phyloP scores from a whole-genome alignment of 2,797 vertebrate species.

The Tolypeutes matacus region DNA sequence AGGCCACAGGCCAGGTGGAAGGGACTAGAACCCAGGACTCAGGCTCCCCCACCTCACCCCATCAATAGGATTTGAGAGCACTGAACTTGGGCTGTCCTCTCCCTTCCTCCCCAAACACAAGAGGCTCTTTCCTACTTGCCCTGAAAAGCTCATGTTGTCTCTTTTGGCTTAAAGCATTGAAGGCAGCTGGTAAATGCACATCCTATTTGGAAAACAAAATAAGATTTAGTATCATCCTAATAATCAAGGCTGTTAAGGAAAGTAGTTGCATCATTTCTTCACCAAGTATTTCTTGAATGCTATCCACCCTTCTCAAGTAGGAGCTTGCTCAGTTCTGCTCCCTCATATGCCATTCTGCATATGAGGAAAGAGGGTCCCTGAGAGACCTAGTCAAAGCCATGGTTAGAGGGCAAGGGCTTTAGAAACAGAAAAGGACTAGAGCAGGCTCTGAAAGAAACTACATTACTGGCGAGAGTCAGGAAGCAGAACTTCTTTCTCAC shows the following conservation, averaged over 20 bases:
- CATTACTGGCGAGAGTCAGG: not conserved
- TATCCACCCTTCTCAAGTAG: accelerated
- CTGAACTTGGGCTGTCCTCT: not conserved
- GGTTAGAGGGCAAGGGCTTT: accelerated
- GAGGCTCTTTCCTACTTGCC: not conserved
- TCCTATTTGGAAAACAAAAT: not conserved
- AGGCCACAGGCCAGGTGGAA: not conserved
- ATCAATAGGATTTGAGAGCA: not conserved
- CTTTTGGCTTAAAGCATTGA: not conserved
- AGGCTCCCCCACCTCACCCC: not conserved
- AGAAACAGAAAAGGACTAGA: not conserved
- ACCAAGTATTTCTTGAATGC: accelerated
- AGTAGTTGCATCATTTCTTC: not conserved
- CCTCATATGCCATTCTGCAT: not conserved
- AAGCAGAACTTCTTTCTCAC: not conserved
- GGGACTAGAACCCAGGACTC: not conserved
- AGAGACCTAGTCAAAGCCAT: not conserved
- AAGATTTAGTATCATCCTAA: too few relatives aligned
- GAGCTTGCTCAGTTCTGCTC: not conserved
- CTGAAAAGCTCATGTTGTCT: not conserved
- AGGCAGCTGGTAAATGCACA: not conserved
- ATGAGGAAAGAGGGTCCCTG: not conserved
- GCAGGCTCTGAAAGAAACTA: not conserved
- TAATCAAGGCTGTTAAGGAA: not conserved
- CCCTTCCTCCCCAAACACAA: too few relatives aligned